These are phyloP conservation scores for Stomatorhinus walkeri DNA, from an alignment of 2,797 vertebrate species.

Conservation along the genomic window DNA sequence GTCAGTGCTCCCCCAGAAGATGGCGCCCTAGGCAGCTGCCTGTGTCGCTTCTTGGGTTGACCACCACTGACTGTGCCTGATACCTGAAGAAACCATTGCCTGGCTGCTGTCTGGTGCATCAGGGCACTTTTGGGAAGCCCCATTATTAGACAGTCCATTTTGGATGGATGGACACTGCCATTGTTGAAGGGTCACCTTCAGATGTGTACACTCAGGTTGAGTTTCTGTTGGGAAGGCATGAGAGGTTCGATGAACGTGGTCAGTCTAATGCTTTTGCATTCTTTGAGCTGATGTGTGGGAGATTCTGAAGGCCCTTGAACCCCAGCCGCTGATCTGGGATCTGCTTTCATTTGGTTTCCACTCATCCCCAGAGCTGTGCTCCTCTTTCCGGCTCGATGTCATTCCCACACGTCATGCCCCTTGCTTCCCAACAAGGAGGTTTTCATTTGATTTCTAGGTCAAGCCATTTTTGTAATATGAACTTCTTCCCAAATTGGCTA, in stretches of 20 bases:
- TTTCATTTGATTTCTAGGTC: background rate
- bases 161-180: background rate
- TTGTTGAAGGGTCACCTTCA: background rate
- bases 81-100: background rate
- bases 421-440: background rate
- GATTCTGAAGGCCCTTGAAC: background rate
- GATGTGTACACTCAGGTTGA: background rate
- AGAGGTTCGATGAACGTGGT: background rate
- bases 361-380: background rate
- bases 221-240: background rate
- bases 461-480: background rate
- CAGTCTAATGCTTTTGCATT: background rate
- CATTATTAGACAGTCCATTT: background rate
- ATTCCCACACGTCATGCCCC: background rate
- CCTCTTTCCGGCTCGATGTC: background rate
- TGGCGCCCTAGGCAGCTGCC: background rate
- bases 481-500: background rate
- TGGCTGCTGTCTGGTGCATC: background rate
- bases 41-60: background rate
- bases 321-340: background rate
- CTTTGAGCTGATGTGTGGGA: background rate
- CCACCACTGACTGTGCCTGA: background rate
- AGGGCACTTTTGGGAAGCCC: background rate
- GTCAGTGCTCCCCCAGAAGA: background rate
- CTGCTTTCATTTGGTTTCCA: background rate